A percentile compares a stretch with the other conserved stretches of the same genome.
Evolutionary conservation across 2,888 invertebrate species (phyloP).

Genomic region (Lasioglossum leucozonium): DNA sequence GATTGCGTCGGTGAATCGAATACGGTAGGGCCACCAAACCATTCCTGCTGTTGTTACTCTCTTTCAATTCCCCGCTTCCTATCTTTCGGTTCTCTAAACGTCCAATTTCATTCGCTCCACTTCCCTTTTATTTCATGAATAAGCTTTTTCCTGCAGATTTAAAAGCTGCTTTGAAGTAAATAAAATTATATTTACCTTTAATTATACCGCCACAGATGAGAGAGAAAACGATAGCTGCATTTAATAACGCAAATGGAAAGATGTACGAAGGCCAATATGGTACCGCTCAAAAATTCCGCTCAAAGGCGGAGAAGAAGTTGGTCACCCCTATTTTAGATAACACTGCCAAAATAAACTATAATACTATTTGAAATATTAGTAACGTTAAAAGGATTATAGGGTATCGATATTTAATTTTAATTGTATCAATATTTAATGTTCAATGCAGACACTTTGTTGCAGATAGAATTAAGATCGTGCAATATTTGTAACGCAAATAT

Average conservation of each 20-base stretch:
- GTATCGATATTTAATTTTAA: too few species aligned
- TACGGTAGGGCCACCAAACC: conserved; percentile 4
- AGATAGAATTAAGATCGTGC: too few species aligned
- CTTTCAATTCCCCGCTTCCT: neutral
- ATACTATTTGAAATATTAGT: too few species aligned
- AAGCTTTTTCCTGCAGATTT: neutral
- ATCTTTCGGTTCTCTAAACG: neutral
- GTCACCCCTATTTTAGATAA: neutral
- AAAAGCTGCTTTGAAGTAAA: neutral
- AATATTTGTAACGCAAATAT: too few species aligned
- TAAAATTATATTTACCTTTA: conserved; percentile 2
- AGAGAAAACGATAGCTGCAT: neutral
- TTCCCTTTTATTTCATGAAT: neutral
- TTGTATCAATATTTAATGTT: too few species aligned
- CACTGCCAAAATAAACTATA: neutral
- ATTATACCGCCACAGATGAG: neutral
- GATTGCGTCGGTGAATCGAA: conserved; percentile 27
- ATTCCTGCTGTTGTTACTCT: conserved; percentile 12
- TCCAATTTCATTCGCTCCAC: neutral
- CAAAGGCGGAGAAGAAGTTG: too few species aligned
- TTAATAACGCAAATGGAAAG: neutral
- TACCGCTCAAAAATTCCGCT: neutral
- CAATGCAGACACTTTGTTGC: too few species aligned
- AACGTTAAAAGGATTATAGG: too few species aligned
- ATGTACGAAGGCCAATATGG: neutral